phyloP scores from a whole-genome alignment of 2,113 vertebrate species.

The Athene noctua region DNA sequence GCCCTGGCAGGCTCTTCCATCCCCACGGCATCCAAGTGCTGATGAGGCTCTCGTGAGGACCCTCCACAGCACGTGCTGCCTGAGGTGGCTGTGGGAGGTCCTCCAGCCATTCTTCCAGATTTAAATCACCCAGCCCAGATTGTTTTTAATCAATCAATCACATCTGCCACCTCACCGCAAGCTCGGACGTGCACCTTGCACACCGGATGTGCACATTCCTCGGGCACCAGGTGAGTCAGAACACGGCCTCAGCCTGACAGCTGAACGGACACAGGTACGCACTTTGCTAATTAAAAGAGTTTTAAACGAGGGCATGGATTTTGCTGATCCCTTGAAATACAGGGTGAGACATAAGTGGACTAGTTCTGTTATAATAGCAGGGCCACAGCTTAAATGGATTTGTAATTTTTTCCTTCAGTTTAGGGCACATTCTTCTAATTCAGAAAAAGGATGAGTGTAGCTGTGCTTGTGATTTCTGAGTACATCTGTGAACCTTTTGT shows the following conservation, averaged over 20 bases:
- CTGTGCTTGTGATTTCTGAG: neutral
- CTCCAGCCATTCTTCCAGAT: neutral
- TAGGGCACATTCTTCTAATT: neutral
- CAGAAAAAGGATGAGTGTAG: neutral
- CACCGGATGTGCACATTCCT: neutral
- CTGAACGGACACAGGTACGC: neutral
- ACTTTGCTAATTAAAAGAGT: neutral
- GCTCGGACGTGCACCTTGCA: neutral
- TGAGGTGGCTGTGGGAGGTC: neutral
- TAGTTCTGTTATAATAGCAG: neutral
- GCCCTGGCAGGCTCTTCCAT: neutral
- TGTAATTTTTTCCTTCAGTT: neutral
- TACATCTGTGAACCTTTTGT: neutral
- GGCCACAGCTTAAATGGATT: neutral
- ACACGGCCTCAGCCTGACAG: neutral
- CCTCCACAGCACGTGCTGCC: accelerated
- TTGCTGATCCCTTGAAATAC: neutral
- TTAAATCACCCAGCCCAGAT: neutral
- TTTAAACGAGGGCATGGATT: neutral
- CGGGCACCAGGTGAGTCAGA: neutral
- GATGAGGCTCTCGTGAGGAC: neutral
- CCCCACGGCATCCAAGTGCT: no score
- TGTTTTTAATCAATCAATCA: neutral
- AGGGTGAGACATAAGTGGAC: neutral
- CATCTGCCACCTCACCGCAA: neutral